Conservation (phyloP, 2,888 invertebrate genomes). For the Ellobium chinense region DNA sequence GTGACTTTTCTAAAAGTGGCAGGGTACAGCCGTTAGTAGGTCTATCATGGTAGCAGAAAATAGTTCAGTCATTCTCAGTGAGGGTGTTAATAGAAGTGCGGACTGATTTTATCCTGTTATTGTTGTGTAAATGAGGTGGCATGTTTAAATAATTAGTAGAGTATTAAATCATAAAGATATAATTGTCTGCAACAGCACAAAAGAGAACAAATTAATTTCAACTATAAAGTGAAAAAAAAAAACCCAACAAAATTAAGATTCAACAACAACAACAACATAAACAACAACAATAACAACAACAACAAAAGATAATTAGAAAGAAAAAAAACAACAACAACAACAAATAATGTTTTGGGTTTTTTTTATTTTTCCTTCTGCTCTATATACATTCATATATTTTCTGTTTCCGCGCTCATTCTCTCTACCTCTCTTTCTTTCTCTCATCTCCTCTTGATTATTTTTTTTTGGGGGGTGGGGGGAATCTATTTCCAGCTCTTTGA, state of each 20-base stretch:
- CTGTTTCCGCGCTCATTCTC: not conserved
- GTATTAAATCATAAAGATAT: too few species aligned
- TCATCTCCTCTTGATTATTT: not conserved
- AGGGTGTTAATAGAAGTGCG: too few species aligned
- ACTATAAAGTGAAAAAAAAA: not conserved
- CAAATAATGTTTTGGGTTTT: not conserved
- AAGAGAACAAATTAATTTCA: not conserved
- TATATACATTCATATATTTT: not conserved
- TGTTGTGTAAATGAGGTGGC: too few species aligned
- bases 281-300: not conserved
- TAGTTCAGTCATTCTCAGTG: too few species aligned
- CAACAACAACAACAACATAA: slow-evolving; percentile 13
- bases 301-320: not conserved
- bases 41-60: too few species aligned
- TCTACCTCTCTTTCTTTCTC: not conserved
- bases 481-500: too few species aligned
- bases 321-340: not conserved
- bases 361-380: not conserved
- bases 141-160: too few species aligned
- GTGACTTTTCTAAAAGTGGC: too few species aligned
- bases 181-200: too few species aligned
- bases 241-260: slow-evolving; percentile 1
- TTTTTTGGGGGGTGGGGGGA: too few species aligned
- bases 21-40: too few species aligned
- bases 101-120: too few species aligned